A percentile compares a stretch with the other conserved stretches of the same genome.
Conservation (phyloP, 2,113 vertebrate genomes). For the Scolopax mira region DNA sequence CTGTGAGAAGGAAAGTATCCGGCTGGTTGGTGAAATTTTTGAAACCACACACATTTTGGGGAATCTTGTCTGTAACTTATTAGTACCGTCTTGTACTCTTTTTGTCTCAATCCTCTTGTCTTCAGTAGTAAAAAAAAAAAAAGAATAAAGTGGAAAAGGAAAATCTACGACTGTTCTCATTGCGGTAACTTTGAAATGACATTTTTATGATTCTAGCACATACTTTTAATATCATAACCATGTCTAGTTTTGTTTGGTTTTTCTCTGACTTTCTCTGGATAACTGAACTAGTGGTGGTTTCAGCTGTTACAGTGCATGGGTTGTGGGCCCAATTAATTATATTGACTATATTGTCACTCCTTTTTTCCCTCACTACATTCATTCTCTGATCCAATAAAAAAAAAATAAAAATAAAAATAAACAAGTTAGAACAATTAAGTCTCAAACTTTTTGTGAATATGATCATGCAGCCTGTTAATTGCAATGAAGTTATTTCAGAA, state of each 20-base stretch:
- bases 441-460: background rate
- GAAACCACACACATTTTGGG: background rate
- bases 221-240: background rate
- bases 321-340: background rate
- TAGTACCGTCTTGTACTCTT: background rate
- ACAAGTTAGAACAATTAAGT: background rate
- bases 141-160: background rate
- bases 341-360: background rate
- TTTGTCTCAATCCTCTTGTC: background rate
- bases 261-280: background rate
- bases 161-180: background rate
- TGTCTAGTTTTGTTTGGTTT: background rate
- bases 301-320: background rate
- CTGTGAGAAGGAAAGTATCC: background rate
- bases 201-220: background rate
- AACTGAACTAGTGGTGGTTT: background rate
- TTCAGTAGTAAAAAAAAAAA: background rate
- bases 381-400: background rate
- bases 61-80: background rate
- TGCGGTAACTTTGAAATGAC: background rate
- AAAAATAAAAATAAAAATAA: background rate
- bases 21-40: background rate
- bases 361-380: background rate
- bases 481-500: background rate
- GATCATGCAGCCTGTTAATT: background rate